phyloP scores from a whole-genome alignment of 92 coral and sea anemone genomes.

The Blastomussa wellsi region DNA sequence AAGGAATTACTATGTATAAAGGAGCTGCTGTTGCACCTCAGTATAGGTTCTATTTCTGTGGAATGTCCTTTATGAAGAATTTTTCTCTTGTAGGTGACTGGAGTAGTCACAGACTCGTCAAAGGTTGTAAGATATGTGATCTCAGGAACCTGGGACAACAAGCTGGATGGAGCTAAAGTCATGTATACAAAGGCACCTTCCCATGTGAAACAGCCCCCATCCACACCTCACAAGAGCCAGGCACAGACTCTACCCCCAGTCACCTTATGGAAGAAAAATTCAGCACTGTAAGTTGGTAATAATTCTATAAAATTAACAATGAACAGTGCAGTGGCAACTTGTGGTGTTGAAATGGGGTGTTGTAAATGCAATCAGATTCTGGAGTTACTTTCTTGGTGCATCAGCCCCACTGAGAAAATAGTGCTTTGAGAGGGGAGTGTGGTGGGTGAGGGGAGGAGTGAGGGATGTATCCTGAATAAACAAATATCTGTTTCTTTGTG shows the following conservation, averaged over 20 bases:
- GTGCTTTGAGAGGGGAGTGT: too few relatives aligned
- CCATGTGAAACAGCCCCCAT: slow-evolving; percentile 62
- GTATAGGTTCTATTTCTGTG: too few relatives aligned
- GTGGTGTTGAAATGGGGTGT: not conserved
- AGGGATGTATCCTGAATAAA: too few relatives aligned
- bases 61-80: not conserved
- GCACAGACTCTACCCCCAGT: slow-evolving; percentile 85
- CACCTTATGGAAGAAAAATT: slow-evolving; percentile 82
- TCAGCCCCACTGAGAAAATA: not conserved
- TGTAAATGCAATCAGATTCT: too few relatives aligned
- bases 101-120: slow-evolving; percentile 80
- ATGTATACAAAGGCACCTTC: slow-evolving; percentile 71
- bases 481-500: too few relatives aligned
- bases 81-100: slow-evolving; percentile 75
- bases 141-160: slow-evolving; percentile 96
- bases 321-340: not conserved
- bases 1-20: too few relatives aligned
- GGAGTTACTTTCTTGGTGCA: too few relatives aligned
- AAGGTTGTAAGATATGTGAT: slow-evolving; percentile 86
- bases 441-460: too few relatives aligned
- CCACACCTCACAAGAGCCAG: slow-evolving; percentile 77
- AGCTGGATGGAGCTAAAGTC: slow-evolving; percentile 93
- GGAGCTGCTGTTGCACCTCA: too few relatives aligned
- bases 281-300: slow-evolving; percentile 89
- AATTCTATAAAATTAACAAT: too few relatives aligned